phyloP scores from a whole-genome alignment of 2,113 vertebrate genomes.

The Microtus oregoni region DNA sequence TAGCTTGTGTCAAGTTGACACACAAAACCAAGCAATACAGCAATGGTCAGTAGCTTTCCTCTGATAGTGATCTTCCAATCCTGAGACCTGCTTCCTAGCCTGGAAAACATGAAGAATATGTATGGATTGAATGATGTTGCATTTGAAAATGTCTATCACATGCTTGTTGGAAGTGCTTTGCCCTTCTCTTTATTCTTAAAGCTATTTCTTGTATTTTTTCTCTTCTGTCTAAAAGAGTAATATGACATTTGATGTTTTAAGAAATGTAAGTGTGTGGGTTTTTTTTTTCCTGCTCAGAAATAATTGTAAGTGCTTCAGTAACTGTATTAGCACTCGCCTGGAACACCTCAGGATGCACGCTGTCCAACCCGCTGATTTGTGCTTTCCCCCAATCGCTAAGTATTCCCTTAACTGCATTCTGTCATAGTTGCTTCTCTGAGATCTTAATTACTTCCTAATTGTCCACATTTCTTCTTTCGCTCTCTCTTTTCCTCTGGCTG shows the following conservation, averaged over 20 bases:
- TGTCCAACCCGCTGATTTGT: conserved; percentile 67
- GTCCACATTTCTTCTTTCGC: conserved; percentile 64
- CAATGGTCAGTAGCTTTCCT: neutral
- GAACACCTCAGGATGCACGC: conserved; percentile 30
- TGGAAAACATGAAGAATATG: neutral
- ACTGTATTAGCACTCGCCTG: neutral
- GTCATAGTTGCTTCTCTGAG: conserved; percentile 64
- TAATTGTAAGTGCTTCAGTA: conserved; percentile 64
- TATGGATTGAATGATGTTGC: neutral
- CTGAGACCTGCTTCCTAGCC: neutral
- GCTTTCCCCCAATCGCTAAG: conserved; percentile 46
- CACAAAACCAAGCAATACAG: neutral
- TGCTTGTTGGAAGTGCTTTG: neutral
- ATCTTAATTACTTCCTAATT: conserved; percentile 81
- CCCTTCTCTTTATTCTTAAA: conserved; percentile 32
- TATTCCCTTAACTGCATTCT: conserved; percentile 72
- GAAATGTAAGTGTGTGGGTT: conserved; percentile 33
- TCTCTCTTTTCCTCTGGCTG: neutral
- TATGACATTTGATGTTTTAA: conserved; percentile 70
- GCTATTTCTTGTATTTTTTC: conserved; percentile 56
- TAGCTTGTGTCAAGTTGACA: neutral
- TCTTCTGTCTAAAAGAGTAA: conserved; percentile 68
- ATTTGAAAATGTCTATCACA: neutral
- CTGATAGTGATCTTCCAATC: neutral
- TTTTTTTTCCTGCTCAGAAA: conserved; percentile 49